Evolutionary conservation across 92 coral and sea anemone genomes (phyloP), one percentile per base, ranked within the genome.

Genomic region (Zoanthus gigantus): DNA sequence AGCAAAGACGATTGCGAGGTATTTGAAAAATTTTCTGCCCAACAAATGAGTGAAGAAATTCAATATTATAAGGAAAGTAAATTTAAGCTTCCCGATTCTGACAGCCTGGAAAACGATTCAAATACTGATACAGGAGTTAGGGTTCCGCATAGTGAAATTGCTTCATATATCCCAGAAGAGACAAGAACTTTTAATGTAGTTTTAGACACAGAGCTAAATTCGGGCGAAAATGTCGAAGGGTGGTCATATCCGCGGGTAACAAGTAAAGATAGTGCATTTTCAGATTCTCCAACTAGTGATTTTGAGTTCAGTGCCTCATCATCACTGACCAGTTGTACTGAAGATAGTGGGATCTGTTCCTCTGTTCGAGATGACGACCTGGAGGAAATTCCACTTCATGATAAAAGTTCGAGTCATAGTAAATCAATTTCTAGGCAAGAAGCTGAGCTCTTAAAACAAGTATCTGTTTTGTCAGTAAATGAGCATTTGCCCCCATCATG

Each of bases 271-370:
- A 86, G 94, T 77, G 88, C 90, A 11, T 86, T 79, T 73, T 91
- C 98, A 23, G 98, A 95, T 4, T 95, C 98, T 0, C 98, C 98
- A 1, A 86, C 92, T 60, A 93, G 98, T 81, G 98, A 96, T 71
- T 90, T 93, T 61, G 99, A 97, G 75, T 91, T 90, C 74, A 95
- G 96, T 79, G 92, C 98, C 0, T 92, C 97, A 6, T 91, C 97
- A 7, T 96, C 98, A 28, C 93, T 88, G 23, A 91, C 97, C 11
- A 89, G 98, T 73, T 92, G 99, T 86, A 93, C 99, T 13, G 98
- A 93, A 76, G 99, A 97, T 82, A 95, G 98, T 94, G 99, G 99
- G 1, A 95, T 96, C n/a, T 90, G 97, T 52, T 97, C 99, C 9
- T 95, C 98, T 5, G 98, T 96, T 14, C 88, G 98, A 66, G 98